Evolutionary conservation across 2,888 invertebrate genomes (phyloP).

Genomic region (Athalia rosae): DNA sequence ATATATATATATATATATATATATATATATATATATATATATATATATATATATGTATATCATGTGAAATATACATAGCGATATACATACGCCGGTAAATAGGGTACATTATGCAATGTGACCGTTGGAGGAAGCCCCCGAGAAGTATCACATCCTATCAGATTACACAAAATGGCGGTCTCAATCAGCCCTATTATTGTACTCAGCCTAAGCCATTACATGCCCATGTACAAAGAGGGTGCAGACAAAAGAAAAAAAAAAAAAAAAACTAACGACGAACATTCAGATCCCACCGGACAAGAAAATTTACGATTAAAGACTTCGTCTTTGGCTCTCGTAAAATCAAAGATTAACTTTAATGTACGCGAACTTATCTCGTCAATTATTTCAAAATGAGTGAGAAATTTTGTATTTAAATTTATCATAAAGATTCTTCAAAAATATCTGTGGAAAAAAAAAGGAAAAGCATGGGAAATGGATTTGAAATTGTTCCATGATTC

Average conservation of each 20-base stretch:
- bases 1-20: neutral
- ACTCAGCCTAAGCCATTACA: neutral
- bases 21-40: no score
- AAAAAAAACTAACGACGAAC: neutral
- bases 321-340: no score
- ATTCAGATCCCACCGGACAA: neutral
- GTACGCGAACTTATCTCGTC: no score
- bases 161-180: constrained; percentile 43
- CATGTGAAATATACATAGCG: neutral
- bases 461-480: no score
- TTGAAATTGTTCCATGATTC: no score
- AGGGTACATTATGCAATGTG: no score
- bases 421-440: no score
- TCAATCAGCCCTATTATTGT: constrained; percentile 40
- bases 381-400: no score
- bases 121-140: constrained; percentile 10
- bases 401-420: no score
- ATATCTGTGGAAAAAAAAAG: no score
- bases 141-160: constrained; percentile 47
- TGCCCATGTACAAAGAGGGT: neutral
- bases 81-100: neutral
- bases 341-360: no score
- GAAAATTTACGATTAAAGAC: neutral
- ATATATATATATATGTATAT: neutral
- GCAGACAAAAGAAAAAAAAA: neutral